These are phyloP conservation scores for Teleogryllus occipitalis DNA, from an alignment of 1,140 invertebrate genomes.

Conservation along the genomic window DNA sequence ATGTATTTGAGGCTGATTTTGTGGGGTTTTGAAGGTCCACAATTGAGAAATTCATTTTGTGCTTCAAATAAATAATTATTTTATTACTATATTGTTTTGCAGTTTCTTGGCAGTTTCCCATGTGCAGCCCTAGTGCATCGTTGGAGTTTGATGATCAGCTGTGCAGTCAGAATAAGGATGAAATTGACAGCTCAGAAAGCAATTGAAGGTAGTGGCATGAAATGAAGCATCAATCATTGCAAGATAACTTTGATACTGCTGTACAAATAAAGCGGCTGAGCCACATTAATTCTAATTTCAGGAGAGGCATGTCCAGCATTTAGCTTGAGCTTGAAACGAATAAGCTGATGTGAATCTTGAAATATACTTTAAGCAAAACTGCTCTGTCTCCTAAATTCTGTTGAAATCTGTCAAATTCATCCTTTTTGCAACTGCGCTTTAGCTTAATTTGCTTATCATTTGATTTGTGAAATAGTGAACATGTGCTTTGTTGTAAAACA, in stretches of 20 bases:
- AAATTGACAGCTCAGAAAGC: slow-evolving; percentile 1
- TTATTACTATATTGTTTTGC: neutral
- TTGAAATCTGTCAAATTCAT: too few species aligned
- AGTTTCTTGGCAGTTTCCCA: neutral
- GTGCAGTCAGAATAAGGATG: neutral
- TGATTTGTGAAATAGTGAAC: too few species aligned
- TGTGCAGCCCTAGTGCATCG: neutral
- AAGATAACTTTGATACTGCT: too few species aligned
- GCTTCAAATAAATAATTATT: neutral
- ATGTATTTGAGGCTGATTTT: too few species aligned
- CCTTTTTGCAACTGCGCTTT: too few species aligned
- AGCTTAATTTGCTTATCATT: too few species aligned
- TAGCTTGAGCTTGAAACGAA: neutral
- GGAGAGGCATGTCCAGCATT: neutral
- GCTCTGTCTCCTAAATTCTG: neutral
- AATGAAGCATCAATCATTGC: neutral
- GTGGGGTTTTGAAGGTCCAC: neutral
- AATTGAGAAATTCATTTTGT: neutral
- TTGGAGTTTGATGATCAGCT: neutral
- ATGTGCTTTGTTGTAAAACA: too few species aligned
- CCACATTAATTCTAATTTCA: neutral
- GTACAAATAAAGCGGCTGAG: too few species aligned
- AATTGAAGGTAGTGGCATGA: neutral
- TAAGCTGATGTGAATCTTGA: neutral
- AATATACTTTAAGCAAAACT: neutral